Conservation (phyloP, 2,797 vertebrate genomes). For the Alosa sapidissima region DNA sequence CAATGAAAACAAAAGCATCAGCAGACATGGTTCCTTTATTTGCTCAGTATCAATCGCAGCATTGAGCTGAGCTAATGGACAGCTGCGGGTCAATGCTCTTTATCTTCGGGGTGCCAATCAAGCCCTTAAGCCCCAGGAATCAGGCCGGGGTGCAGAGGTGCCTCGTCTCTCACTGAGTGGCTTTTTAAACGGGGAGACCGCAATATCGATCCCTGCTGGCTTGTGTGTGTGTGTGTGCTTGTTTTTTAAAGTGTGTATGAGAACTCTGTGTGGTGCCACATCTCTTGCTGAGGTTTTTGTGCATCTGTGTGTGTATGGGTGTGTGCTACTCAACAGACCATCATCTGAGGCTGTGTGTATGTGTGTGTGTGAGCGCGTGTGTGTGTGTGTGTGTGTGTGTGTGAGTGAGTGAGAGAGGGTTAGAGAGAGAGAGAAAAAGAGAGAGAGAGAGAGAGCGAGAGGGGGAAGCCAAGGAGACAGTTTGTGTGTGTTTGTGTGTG, state of each 20-base stretch:
- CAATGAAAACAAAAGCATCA: slow-evolving; percentile 71
- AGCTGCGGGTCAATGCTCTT: slow-evolving; percentile 80
- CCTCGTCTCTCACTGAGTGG: slow-evolving; percentile 76
- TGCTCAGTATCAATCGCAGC: slow-evolving; percentile 78
- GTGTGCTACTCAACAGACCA: not conserved
- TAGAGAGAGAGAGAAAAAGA: too few species aligned
- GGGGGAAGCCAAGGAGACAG: too few species aligned
- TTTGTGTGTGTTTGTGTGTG: slow-evolving; percentile 4
- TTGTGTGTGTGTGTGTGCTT: slow-evolving; percentile 34
- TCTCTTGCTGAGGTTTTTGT: slow-evolving; percentile 5
- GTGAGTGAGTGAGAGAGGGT: not conserved
- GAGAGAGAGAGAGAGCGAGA: too few species aligned
- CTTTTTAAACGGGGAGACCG: slow-evolving; percentile 78
- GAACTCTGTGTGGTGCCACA: not conserved
- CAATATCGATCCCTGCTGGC: slow-evolving; percentile 75
- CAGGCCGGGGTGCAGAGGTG: slow-evolving; percentile 72
- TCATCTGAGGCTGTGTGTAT: slow-evolving; percentile 38
- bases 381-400: not conserved
- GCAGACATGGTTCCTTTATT: slow-evolving; percentile 78
- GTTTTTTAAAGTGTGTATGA: slow-evolving; percentile 48
- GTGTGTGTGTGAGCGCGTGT: slow-evolving; percentile 46
- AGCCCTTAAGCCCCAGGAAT: slow-evolving; percentile 77
- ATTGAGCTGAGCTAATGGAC: slow-evolving; percentile 82
- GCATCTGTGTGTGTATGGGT: not conserved
- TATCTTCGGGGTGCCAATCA: slow-evolving; percentile 76